Evolutionary conservation across 1,140 invertebrate genomes (phyloP).

Genomic region (Cephus cinctus): DNA sequence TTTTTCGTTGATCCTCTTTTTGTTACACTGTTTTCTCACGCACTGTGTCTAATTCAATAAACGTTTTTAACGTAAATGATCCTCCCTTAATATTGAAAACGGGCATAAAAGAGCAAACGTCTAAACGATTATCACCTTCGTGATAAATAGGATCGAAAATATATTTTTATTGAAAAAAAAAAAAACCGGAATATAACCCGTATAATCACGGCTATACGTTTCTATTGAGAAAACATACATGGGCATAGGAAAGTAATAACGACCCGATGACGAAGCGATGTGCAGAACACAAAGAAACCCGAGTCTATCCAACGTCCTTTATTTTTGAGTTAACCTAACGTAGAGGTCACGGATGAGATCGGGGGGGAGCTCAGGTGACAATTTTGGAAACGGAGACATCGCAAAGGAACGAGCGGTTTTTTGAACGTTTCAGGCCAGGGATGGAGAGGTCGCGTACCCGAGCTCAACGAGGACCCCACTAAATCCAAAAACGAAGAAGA

Average conservation of each 20-base stretch:
- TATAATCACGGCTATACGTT: constrained; percentile 20
- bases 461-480: constrained; percentile 50
- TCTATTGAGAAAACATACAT: too few relatives aligned
- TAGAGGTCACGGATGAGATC: not conserved
- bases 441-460: constrained; percentile 54
- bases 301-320: too few relatives aligned
- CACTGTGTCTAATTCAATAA: constrained; percentile 28
- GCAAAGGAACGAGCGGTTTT: constrained; percentile 37
- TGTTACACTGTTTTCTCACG: constrained; percentile 13
- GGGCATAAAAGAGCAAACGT: too few relatives aligned
- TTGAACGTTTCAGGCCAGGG: constrained; percentile 55
- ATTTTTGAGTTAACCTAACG: too few relatives aligned
- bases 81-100: too few relatives aligned
- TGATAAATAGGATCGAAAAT: constrained; percentile 10
- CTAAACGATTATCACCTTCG: too few relatives aligned
- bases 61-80: too few relatives aligned
- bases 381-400: constrained; percentile 4
- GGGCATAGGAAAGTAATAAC: not conserved
- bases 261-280: too few relatives aligned
- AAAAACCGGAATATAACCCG: constrained; percentile 18
- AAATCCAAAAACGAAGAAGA: constrained; percentile 41
- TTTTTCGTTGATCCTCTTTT: constrained; percentile 33
- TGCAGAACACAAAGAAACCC: not conserved
- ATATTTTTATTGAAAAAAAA: constrained; percentile 8
- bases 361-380: not conserved